These are phyloP conservation scores for Anisognathus igniventris DNA, from an alignment of 2,797 vertebrate species.

Conservation along the genomic window DNA sequence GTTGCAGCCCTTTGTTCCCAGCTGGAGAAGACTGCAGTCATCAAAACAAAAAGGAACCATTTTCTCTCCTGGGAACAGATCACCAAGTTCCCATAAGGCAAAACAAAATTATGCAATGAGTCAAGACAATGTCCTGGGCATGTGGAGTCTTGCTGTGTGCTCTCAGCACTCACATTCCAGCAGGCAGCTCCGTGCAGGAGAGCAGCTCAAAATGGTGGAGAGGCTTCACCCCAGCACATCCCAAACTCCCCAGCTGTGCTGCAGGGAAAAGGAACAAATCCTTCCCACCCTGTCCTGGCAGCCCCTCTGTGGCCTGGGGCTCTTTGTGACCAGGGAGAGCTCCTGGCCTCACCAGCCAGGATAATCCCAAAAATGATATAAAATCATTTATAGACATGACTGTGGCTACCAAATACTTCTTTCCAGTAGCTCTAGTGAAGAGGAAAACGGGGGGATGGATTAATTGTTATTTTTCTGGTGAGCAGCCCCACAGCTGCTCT, in stretches of 20 bases:
- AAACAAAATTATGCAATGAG: conserved; percentile 58
- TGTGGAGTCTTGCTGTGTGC: conserved; percentile 47
- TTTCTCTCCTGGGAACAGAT: conserved; percentile 55
- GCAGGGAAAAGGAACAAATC: accelerated
- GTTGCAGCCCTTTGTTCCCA: not conserved
- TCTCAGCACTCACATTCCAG: conserved; percentile 20
- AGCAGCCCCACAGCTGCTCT: not conserved
- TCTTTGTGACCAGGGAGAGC: not conserved
- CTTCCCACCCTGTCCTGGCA: not conserved
- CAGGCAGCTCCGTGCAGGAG: not conserved
- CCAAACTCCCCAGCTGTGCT: not conserved
- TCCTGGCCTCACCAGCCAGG: not conserved
- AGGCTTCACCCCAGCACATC: not conserved
- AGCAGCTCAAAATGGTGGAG: not conserved
- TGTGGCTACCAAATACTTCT: not conserved
- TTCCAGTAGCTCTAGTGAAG: not conserved
- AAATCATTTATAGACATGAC: not conserved
- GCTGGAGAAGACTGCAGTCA: not conserved
- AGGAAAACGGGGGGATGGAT: accelerated
- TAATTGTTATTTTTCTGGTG: accelerated
- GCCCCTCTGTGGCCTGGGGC: not conserved
- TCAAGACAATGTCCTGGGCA: conserved; percentile 34
- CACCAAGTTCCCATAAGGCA: conserved; percentile 37
- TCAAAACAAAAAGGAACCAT: conserved; percentile 39
- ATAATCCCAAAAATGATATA: not conserved